Percentiles rank a stretch among this genome's conserved stretches.
These are phyloP conservation scores for Paracanthobrama guichenoti DNA, from an alignment of 2,113 vertebrate genomes.

Conservation along the genomic window DNA sequence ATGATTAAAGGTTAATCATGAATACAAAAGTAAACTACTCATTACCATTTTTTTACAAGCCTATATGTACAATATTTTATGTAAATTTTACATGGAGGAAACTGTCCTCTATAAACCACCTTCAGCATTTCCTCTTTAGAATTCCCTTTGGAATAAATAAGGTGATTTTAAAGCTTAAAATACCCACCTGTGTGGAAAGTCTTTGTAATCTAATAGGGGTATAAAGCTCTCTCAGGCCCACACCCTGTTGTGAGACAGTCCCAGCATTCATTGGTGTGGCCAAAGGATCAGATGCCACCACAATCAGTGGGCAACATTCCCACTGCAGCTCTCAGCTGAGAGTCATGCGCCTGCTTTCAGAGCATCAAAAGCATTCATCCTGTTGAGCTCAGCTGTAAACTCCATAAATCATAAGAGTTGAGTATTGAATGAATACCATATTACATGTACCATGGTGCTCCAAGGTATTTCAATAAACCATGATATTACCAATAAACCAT, in stretches of 20 bases:
- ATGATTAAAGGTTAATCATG: not conserved
- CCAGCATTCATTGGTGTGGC: constrained; percentile 15
- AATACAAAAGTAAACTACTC: not conserved
- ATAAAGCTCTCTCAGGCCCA: not conserved
- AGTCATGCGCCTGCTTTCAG: constrained; percentile 57
- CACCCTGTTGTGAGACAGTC: constrained; percentile 23
- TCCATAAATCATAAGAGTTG: not conserved
- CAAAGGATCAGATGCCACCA: constrained; percentile 38
- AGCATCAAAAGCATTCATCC: constrained; percentile 16
- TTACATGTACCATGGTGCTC: not conserved
- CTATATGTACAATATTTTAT: not conserved
- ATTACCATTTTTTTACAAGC: not conserved
- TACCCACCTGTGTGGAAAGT: constrained; percentile 23
- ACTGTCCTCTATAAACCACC: not conserved
- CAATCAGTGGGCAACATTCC: constrained; percentile 30
- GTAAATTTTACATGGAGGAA: not conserved
- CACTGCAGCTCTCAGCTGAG: constrained; percentile 65
- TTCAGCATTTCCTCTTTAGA: not conserved
- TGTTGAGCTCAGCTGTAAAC: not conserved
- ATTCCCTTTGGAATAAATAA: constrained; percentile 1
- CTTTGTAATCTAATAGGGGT: constrained; percentile 21
- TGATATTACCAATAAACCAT: not conserved
- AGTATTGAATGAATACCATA: not conserved
- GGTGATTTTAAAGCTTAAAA: constrained; percentile 15
- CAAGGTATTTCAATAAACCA: not conserved